These are phyloP conservation scores for Phalacrocorax carbo DNA, from an alignment of 2,113 vertebrate genomes.

Conservation along the genomic window DNA sequence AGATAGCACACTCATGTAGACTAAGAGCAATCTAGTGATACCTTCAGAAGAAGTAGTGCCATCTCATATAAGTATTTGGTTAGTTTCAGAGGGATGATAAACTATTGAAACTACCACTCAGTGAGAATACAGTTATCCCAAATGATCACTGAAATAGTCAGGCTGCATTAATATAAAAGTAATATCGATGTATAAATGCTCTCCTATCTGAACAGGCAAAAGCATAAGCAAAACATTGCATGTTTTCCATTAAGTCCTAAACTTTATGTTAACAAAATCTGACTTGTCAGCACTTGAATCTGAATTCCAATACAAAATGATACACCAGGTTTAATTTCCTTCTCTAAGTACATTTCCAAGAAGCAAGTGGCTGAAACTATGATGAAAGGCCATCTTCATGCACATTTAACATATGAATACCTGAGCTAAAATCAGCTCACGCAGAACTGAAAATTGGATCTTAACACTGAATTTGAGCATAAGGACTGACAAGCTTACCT, in stretches of 20 bases:
- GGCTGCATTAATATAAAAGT: neutral
- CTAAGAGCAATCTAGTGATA: neutral
- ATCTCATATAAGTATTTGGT: neutral
- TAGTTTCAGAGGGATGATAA: neutral
- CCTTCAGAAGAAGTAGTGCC: neutral
- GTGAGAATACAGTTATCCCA: neutral
- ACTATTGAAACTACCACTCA: neutral
- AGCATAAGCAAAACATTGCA: neutral
- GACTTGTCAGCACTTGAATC: neutral
- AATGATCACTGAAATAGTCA: neutral
- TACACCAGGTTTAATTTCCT: neutral
- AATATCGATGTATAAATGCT: neutral
- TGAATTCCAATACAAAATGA: neutral
- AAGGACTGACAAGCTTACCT: neutral
- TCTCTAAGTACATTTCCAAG: neutral
- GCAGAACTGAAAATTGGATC: neutral
- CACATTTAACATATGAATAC: neutral
- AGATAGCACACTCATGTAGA: neutral
- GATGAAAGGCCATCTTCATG: neutral
- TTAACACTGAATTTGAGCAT: neutral
- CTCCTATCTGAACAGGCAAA: neutral
- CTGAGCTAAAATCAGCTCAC: neutral
- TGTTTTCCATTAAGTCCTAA: neutral
- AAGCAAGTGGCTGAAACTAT: neutral
- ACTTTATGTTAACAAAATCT: neutral